Evolutionary conservation across 2,888 invertebrate genomes (phyloP), one percentile per base, ranked within the genome.

Genomic region (Lobophora halterata): DNA sequence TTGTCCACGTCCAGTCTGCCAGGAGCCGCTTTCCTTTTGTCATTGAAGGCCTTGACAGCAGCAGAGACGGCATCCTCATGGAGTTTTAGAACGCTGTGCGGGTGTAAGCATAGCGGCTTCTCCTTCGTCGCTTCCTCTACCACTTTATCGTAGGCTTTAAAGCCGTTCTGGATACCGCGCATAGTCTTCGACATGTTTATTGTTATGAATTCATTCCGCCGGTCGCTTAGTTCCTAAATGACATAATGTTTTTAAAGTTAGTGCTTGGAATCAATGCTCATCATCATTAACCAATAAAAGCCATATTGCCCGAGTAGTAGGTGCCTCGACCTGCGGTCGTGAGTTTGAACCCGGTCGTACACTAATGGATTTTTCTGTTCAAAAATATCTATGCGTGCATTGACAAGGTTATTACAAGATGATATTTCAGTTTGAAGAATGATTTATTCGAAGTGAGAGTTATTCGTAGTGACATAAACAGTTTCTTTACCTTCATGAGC

Each of bases 121-220:
- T 18, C 42, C 4, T 38, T 47, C 7, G 37, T 35, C 8, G 14
- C 37, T 12, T 27, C 32, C 9, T 43, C 44, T 21, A 47, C 25
- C 5, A 18, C 16, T 18, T 40, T 33, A 0, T 40, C 32, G 5
- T 37, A 47, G 17, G 40, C 36, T 9, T 30, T 37, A 18, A 34
- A 37, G 11, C 36, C 47, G 10, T 28, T 31, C 9, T 18, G 8
- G 5, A 47, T 40, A 7, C 40, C 39, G 12, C 27, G 29, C 19
- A 34, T 28, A 5, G 43, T 40, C 25, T 47, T 47, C 3, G 27
- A 16, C 10, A 8, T 23, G 16, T 47, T 47, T 27, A 37, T 40
- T 16, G 36, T 40, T 9, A 44, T 11, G 6, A 21, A 47, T 6
- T 37, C 34, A 3, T 34, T 36, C 10, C 23, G 9, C 9, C 27